These are phyloP conservation scores for Hirtodrosophila cameraria DNA, from an alignment of 2,888 invertebrate species.

Conservation along the genomic window DNA sequence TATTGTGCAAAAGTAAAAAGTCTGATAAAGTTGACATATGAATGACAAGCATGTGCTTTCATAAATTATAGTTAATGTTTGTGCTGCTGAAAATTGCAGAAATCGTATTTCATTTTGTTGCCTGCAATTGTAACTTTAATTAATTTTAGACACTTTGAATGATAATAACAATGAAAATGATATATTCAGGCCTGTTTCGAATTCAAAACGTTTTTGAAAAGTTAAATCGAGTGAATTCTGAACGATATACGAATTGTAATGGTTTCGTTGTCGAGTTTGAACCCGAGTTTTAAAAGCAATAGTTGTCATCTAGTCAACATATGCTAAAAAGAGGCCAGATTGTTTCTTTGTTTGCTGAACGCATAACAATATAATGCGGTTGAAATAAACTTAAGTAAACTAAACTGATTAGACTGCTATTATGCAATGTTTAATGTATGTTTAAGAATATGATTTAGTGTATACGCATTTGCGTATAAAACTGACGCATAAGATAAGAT, in stretches of 20 bases:
- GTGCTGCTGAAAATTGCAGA: background rate
- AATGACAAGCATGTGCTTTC: background rate
- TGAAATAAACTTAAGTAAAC: background rate
- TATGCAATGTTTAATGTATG: conserved; percentile 17
- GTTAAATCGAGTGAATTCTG: too few species aligned
- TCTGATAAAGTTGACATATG: conserved; percentile 8
- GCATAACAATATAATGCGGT: background rate
- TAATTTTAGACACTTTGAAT: background rate
- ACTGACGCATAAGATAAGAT: conserved; percentile 35
- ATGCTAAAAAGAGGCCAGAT: too few species aligned
- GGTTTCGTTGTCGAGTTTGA: too few species aligned
- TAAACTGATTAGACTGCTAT: conserved; percentile 1
- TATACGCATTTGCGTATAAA: conserved; percentile 22
- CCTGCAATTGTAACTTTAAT: background rate
- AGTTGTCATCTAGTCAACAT: too few species aligned
- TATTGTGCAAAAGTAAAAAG: conserved; percentile 6
- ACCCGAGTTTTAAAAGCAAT: too few species aligned
- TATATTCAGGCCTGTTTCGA: too few species aligned
- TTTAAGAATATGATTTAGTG: conserved; percentile 22
- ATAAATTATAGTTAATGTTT: conserved; percentile 4
- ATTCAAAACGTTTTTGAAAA: too few species aligned
- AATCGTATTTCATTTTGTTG: background rate
- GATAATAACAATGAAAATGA: too few species aligned
- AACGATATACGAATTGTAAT: too few species aligned
- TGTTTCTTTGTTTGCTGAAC: too few species aligned